A percentile compares a stretch with the other conserved stretches of the same genome.
phyloP scores from a whole-genome alignment of 2,888 invertebrate species.

The Pheosia gnoma region DNA sequence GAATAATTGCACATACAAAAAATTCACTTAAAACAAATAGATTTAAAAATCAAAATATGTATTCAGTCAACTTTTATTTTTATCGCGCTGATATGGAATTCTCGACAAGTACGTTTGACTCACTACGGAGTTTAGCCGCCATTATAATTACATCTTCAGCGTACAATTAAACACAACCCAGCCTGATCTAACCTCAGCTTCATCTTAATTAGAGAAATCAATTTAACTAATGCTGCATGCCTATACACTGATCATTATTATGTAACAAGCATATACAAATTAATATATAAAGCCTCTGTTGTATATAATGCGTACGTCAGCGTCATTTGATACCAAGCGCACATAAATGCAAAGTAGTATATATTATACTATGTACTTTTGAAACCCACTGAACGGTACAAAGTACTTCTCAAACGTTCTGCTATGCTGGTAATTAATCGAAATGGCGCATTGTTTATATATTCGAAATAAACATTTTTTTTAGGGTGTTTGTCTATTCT shows the following conservation, averaged over 20 bases:
- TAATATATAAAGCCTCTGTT: slow-evolving; percentile 10
- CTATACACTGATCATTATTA: slow-evolving; percentile 62
- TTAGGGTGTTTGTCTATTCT: too few relatives aligned
- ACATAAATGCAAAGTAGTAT: slow-evolving; percentile 35
- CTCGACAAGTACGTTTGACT: too few relatives aligned
- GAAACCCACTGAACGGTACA: slow-evolving; percentile 20
- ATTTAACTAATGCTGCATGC: slow-evolving; percentile 57
- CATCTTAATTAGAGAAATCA: slow-evolving; percentile 65
- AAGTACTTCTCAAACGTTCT: slow-evolving; percentile 26
- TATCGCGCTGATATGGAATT: too few relatives aligned
- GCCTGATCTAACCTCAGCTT: slow-evolving; percentile 30
- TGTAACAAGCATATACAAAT: slow-evolving; percentile 51
- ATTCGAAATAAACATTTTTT: too few relatives aligned
- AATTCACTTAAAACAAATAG: too few relatives aligned
- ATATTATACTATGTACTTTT: slow-evolving; percentile 14
- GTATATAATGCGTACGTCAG: slow-evolving; percentile 29
- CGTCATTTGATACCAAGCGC: slow-evolving; percentile 35
- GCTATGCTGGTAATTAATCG: slow-evolving; percentile 3
- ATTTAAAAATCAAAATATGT: too few relatives aligned
- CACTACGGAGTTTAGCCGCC: too few relatives aligned
- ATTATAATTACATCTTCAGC: not conserved
- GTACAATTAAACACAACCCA: slow-evolving; percentile 24
- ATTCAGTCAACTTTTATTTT: too few relatives aligned
- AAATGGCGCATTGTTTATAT: not conserved
- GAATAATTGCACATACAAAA: too few relatives aligned